Conservation (phyloP, 2,888 invertebrate genomes). For the Eucriotettix oculatus region DNA sequence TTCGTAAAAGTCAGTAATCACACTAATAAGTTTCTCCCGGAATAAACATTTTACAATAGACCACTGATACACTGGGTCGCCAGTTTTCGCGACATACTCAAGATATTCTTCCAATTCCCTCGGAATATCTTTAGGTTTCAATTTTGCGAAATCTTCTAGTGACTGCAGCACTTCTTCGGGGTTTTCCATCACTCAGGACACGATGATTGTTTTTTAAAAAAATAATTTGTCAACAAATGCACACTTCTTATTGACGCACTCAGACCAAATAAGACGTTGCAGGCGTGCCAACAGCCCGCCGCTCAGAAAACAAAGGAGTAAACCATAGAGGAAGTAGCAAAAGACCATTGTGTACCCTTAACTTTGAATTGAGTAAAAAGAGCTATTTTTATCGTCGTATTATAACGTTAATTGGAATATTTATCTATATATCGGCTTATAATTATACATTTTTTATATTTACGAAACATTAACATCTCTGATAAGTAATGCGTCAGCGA, state of each 20-base stretch:
- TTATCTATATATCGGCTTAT: too few relatives aligned
- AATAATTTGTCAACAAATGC: not conserved
- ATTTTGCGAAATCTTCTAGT: conserved; percentile 67
- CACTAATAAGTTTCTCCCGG: conserved; percentile 68
- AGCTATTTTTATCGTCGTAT: too few relatives aligned
- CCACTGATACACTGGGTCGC: conserved; percentile 90
- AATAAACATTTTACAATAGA: conserved; percentile 71
- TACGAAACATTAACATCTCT: too few relatives aligned
- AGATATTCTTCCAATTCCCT: conserved; percentile 79
- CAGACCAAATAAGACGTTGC: not conserved
- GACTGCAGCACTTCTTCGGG: conserved; percentile 71
- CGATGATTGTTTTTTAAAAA: not conserved
- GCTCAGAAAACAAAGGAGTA: too few relatives aligned
- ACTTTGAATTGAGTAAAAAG: too few relatives aligned
- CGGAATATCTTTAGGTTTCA: conserved; percentile 65
- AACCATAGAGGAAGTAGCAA: too few relatives aligned
- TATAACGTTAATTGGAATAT: too few relatives aligned
- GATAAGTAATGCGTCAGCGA: too few relatives aligned
- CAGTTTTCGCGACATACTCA: conserved; percentile 79
- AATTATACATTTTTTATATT: too few relatives aligned
- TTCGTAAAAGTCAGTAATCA: conserved; percentile 77
- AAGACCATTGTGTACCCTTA: too few relatives aligned
- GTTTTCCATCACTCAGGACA: conserved; percentile 48
- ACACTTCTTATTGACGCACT: conserved; percentile 2
- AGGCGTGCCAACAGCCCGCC: not conserved